Conservation (phyloP, 1,140 invertebrate species). For the Drosophila novamexicana region DNA sequence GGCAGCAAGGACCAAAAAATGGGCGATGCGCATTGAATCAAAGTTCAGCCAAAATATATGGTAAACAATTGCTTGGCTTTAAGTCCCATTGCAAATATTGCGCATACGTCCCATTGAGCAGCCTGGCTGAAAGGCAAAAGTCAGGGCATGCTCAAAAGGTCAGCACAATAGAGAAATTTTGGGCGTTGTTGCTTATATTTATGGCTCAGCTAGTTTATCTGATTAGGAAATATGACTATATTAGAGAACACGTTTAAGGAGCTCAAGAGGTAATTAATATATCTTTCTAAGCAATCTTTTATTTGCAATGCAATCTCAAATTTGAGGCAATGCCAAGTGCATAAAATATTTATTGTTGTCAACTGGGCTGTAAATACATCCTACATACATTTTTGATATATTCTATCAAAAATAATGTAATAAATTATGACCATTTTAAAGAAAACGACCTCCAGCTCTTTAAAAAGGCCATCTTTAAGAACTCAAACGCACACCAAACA, state of each 20-base stretch:
- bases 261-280: background rate
- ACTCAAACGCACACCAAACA: too few relatives aligned
- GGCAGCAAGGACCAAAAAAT: background rate
- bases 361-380: too few relatives aligned
- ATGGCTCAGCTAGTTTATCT: background rate
- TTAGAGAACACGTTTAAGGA: background rate
- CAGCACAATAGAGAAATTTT: background rate
- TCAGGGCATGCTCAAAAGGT: background rate
- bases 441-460: too few relatives aligned
- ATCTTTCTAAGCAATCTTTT: too few relatives aligned
- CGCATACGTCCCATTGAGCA: slow-evolving; percentile 27
- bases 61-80: background rate
- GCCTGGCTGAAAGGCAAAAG: background rate
- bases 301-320: too few relatives aligned
- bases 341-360: too few relatives aligned
- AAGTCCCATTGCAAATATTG: slow-evolving; percentile 11
- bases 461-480: too few relatives aligned
- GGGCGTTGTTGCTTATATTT: background rate
- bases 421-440: too few relatives aligned
- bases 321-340: too few relatives aligned
- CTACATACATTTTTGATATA: too few relatives aligned
- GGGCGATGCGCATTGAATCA: slow-evolving; percentile 13
- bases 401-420: too few relatives aligned
- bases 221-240: background rate
- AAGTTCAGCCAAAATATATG: background rate